Base-by-base conservation (phyloP, 2,797 vertebrate genomes). In the Myotis pilosus region DNA sequence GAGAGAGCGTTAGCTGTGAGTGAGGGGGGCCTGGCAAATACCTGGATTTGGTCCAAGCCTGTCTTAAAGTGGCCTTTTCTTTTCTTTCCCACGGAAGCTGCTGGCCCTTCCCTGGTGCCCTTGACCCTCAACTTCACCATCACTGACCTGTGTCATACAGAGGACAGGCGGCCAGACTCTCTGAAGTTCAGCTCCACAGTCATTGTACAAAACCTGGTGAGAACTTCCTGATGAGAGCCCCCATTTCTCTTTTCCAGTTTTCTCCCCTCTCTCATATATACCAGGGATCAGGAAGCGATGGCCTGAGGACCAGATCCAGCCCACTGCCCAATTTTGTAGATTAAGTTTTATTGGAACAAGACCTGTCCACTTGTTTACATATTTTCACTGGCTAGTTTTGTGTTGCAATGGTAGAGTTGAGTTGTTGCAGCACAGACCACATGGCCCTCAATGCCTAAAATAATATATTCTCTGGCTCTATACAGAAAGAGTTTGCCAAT, bases 71-170 rank as follows among this genome's bases (percentile, higher is more conserved):
- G 41, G 12, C 20, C 15, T 51, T 10, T 76, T 28, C 41, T 64
- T 64, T 17, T 64, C 30, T n/a, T 62, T 22, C 41, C 30, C 49
- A 36, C 13, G 19, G 7, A n/a, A 76, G 79, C 49, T 38, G 7
- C 66, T 47, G 51, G 78, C 23, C 60, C 66, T 12, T 36, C 17
- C 11, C 57, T 91, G 49, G 36, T 91, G 33, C 71, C 89, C 19
- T 98, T 98, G 91, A 96, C 89, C 1, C 38, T 98, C 25, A 98
- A 98, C 87, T 96, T 98, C 94, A 98, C 97, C 72, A 90, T 97
- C 57, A 97, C 38, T 2, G 8, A 1, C 9, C 44, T 49, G 9
- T 75, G 72, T 28, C 28, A n/a, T 49, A n/a, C 9, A 75, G 44
- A n/a, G 28, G 16, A 49, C 72, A 75, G 28, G 72, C 15, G 0